A percentile compares a stretch with the other conserved stretches of the same genome.
Conservation (phyloP, 2,888 invertebrate genomes). For the Gnatocerus cornutus region DNA sequence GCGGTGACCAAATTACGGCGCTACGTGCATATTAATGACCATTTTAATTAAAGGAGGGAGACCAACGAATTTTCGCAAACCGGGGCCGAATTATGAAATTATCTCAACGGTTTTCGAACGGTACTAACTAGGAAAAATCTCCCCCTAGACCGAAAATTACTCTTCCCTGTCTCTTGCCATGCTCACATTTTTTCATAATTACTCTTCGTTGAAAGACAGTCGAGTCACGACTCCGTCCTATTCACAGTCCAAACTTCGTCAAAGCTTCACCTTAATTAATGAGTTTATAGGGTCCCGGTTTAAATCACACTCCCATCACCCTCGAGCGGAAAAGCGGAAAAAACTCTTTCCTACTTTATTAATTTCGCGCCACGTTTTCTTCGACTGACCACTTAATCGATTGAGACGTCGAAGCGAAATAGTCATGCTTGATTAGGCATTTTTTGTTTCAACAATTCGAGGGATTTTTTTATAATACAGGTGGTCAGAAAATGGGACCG, state of each 20-base stretch:
- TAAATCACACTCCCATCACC: conserved; percentile 41
- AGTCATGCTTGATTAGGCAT: conserved; percentile 18
- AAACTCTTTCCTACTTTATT: conserved; percentile 20
- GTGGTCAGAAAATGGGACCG: conserved; percentile 4
- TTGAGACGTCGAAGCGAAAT: conserved; percentile 32
- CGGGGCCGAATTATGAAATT: too few species aligned
- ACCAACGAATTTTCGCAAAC: background rate
- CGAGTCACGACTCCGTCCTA: conserved; percentile 58
- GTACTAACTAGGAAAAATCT: too few species aligned
- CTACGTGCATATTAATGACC: conserved; percentile 25
- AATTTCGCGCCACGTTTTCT: conserved; percentile 24
- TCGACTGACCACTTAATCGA: conserved; percentile 20
- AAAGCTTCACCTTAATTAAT: conserved; percentile 67
- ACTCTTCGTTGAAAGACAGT: conserved; percentile 60
- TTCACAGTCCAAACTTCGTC: conserved; percentile 63
- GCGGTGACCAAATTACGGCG: conserved; percentile 11
- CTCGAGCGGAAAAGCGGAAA: conserved; percentile 37
- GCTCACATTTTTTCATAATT: conserved; percentile 54
- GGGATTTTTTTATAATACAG: conserved; percentile 1
- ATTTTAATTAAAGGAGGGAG: conserved; percentile 16
- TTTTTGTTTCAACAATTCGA: conserved; percentile 27
- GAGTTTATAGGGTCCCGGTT: conserved; percentile 64
- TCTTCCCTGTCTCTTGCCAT: background rate
- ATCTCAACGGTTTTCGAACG: too few species aligned
- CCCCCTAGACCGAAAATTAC: too few species aligned